Conservation (phyloP, 2,113 vertebrate genomes). For the Sialia sialis region DNA sequence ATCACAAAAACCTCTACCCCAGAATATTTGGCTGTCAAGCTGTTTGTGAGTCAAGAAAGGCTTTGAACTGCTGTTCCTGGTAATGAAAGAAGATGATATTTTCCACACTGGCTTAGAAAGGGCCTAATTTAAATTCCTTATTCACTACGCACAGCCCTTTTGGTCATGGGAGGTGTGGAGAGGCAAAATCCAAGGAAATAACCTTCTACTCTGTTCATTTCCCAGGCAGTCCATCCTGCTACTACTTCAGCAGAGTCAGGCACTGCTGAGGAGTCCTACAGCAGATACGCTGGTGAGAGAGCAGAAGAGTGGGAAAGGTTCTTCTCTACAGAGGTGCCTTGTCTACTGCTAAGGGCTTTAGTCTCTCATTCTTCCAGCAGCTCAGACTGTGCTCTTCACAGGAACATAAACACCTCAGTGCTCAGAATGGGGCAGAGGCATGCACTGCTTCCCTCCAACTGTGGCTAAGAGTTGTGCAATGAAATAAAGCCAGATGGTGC, state of each 20-base stretch:
- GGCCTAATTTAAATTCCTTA: not conserved
- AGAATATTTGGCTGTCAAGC: not conserved
- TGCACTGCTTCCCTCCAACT: not conserved
- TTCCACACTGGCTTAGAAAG: not conserved
- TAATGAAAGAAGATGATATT: not conserved
- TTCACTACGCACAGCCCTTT: not conserved
- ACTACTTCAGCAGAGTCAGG: not conserved
- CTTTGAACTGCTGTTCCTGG: not conserved
- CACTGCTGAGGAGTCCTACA: not conserved
- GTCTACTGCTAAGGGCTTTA: not conserved
- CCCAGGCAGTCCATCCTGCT: not conserved
- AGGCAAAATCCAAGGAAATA: not conserved
- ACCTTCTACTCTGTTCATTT: not conserved
- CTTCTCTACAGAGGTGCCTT: not conserved
- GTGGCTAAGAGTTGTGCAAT: not conserved
- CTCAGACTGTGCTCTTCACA: not conserved
- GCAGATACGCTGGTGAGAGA: accelerated
- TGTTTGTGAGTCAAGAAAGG: not conserved
- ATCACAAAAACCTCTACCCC: not conserved
- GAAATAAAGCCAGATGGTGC: not conserved
- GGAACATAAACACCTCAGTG: not conserved
- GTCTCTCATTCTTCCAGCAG: not conserved
- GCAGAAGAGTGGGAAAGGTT: not conserved
- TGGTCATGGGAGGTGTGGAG: not conserved
- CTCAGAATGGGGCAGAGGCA: not conserved